A percentile compares a stretch with the other conserved stretches of the same genome.
Conservation (phyloP, 2,888 invertebrate species). For the Apoderus coryli region DNA sequence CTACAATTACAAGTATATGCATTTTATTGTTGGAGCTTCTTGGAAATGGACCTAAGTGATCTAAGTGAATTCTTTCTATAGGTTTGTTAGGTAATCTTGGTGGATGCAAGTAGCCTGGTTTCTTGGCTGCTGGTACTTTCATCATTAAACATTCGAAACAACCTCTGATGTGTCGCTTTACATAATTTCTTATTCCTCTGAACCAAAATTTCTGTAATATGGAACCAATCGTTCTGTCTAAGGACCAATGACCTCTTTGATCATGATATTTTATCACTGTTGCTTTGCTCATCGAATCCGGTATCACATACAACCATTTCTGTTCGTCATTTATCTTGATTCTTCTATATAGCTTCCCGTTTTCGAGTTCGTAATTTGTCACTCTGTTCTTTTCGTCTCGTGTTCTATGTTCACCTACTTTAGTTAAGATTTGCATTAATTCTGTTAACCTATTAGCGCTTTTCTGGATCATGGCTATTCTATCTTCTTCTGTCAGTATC, state of each 20-base stretch:
- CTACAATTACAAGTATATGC: constrained; percentile 12
- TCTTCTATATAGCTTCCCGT: constrained; percentile 5
- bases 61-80: constrained; percentile 15
- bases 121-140: constrained; percentile 14
- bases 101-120: constrained; percentile 14
- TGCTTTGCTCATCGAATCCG: constrained; percentile 15
- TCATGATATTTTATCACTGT: constrained; percentile 14
- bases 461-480: constrained; percentile 9
- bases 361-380: constrained; percentile 4
- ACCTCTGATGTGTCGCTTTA: constrained; percentile 13
- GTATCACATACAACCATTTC: constrained; percentile 11
- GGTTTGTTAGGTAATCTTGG: constrained; percentile 12
- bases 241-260: constrained; percentile 12
- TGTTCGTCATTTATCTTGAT: constrained; percentile 5
- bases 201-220: constrained; percentile 15
- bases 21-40: constrained; percentile 11
- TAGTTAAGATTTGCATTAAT: neutral
- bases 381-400: constrained; percentile 4
- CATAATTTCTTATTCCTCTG: constrained; percentile 11
- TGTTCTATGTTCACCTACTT: neutral
- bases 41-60: constrained; percentile 15
- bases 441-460: constrained; percentile 5
- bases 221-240: constrained; percentile 10
- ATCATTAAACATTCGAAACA: constrained; percentile 14
- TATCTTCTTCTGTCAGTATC: constrained; percentile 6